Evolutionary conservation across 2,113 vertebrate species (phyloP).

Genomic region (Poicephalus meyeri): DNA sequence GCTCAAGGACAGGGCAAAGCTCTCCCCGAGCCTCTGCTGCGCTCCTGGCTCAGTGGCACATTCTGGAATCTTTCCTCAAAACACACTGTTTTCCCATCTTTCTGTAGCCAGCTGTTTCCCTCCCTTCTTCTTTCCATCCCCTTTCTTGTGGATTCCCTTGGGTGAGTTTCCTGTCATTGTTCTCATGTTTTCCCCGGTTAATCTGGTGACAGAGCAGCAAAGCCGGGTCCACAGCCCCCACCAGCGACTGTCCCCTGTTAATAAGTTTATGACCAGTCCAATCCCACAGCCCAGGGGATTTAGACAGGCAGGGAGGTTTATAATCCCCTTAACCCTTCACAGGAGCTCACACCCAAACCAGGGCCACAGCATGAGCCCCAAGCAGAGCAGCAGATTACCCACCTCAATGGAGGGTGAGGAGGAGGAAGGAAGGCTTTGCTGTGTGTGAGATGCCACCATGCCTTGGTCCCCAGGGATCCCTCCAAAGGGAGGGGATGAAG

Average conservation of each 20-base stretch:
- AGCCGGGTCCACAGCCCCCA: neutral
- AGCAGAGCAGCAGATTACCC: neutral
- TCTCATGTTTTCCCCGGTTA: neutral
- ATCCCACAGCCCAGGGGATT: slow-evolving; percentile 31
- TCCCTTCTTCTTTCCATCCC: neutral
- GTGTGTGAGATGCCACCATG: accelerated
- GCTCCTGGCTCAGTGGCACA: accelerated
- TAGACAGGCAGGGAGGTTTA: neutral
- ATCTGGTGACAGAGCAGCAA: accelerated
- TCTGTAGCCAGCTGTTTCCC: accelerated
- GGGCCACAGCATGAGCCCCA: neutral
- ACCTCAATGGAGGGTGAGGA: neutral
- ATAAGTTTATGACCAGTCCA: slow-evolving; percentile 39
- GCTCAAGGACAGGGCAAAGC: neutral
- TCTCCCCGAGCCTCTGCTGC: neutral
- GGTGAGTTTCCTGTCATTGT: neutral
- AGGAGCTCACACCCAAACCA: neutral
- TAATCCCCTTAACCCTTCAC: slow-evolving; percentile 58
- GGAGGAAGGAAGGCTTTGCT: neutral
- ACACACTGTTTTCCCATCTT: accelerated
- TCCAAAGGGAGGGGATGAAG: neutral
- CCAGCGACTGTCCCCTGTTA: neutral
- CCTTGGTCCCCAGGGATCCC: neutral
- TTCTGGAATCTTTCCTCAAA: neutral
- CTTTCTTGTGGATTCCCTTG: neutral